phyloP scores from a whole-genome alignment of 2,113 vertebrate species.

The Heliornis fulica region DNA sequence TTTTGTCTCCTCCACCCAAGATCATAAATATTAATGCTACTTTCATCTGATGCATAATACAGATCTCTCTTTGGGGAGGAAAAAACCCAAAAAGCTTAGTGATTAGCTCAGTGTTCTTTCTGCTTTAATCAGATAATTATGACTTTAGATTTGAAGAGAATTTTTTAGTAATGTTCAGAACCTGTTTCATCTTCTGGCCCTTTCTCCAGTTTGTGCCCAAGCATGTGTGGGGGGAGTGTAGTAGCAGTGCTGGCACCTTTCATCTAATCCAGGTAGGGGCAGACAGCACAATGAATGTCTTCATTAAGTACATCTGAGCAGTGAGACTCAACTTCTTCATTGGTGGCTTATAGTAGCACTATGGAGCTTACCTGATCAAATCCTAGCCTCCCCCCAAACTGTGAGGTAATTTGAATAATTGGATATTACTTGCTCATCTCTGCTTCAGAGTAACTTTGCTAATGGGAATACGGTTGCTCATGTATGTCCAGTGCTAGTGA shows the following conservation, averaged over 20 bases:
- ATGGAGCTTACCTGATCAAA: neutral
- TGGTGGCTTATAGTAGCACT: neutral
- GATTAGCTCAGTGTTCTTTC: neutral
- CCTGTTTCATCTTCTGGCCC: neutral
- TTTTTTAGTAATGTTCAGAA: neutral
- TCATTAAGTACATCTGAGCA: neutral
- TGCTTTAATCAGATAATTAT: neutral
- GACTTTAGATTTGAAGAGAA: neutral
- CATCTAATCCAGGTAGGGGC: neutral
- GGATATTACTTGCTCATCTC: neutral
- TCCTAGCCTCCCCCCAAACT: neutral
- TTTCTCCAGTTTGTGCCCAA: neutral
- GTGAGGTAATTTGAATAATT: neutral
- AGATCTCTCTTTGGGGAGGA: neutral
- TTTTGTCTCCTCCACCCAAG: neutral
- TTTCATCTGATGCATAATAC: neutral
- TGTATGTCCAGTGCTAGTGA: neutral
- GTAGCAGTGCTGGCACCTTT: neutral
- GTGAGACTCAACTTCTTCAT: neutral
- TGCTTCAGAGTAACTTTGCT: neutral
- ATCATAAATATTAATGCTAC: neutral
- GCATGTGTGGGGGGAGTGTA: neutral
- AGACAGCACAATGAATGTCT: neutral
- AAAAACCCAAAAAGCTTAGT: neutral
- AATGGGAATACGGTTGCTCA: neutral